Conservation (phyloP, 2,888 invertebrate genomes). For the Metacarcinus magister region DNA sequence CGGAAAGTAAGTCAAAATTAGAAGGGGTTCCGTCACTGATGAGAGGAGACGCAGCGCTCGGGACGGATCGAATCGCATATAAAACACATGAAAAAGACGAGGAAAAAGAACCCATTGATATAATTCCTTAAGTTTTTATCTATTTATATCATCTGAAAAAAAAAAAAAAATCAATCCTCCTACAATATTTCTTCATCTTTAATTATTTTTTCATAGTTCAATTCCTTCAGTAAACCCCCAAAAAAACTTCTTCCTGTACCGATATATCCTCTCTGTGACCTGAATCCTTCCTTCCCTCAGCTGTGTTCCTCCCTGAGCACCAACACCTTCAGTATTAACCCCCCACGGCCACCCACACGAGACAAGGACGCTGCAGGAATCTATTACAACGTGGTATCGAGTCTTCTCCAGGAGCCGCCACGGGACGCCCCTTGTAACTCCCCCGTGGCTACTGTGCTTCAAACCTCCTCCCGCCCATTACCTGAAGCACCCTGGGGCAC, state of each 20-base stretch:
- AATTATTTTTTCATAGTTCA: no score
- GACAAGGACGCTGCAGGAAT: not conserved
- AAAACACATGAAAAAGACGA: not conserved
- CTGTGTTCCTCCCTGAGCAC: not conserved
- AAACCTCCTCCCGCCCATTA: conserved; percentile 59
- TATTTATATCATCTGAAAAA: no score
- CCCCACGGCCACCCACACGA: not conserved
- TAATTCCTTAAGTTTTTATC: no score
- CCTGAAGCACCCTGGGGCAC: conserved; percentile 30
- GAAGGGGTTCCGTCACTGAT: conserved; percentile 43
- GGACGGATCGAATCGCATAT: not conserved
- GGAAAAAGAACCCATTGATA: not conserved
- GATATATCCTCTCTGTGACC: not conserved
- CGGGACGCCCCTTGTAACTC: conserved; percentile 56
- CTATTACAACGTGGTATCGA: conserved; percentile 34
- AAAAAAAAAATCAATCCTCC: no score
- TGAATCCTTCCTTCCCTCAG: not conserved
- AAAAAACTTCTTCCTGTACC: no score
- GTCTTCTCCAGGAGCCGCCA: not conserved
- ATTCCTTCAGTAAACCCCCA: no score
- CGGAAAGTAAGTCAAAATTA: conserved; percentile 69
- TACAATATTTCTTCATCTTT: no score
- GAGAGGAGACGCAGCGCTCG: not conserved
- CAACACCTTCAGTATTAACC: not conserved
- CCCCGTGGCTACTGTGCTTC: conserved; percentile 68